Evolutionary conservation across 2,113 vertebrate genomes (phyloP), one percentile per base, ranked within the genome.

Genomic region (Plestiodon gilberti): DNA sequence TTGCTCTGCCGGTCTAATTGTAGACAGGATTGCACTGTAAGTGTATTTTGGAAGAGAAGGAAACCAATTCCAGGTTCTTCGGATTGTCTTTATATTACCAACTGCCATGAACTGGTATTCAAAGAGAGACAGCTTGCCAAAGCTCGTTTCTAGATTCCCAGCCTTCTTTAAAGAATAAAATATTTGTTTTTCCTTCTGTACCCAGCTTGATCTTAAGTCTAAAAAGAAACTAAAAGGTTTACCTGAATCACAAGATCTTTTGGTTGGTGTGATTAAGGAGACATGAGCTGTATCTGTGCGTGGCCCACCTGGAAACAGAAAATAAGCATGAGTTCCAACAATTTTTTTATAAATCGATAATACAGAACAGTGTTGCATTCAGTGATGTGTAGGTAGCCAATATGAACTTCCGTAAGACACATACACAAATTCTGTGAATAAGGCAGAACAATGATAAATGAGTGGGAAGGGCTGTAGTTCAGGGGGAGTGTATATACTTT

Each of bases 201-300:
- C 1, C 85, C 4, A 90, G 61, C 18, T 77, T 75, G 14, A 6
- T n/a, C 70, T 3, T 35, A 82, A 1, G 3, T 43, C 2, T 64
- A 57, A 83, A 55, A 5, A 52, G 81, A 69, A 92, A 88, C 10
- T 15, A 84, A 77, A 57, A 7, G 62, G 91, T 95, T 2, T 98
- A 99, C 98, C 98, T 97, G 98, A 97, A 92, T 98, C 97, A 3
- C 97, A 97, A 89, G 98, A 97, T 95, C 98, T 98, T 97, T 99
- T 99, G 95, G 97, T 97, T 96, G 98, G 96, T 84, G 97, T 97
- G 94, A 97, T 96, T 96, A 98, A 96, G 0, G 98, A 97, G 92
- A 97, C 97, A 88, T 98, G 98, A 96, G 98, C 96, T 90, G 97
- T 97, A 94, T 97, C 97, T 98, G 98, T 98, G 95, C 97, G 98